Conservation (phyloP, 2,113 vertebrate species). For the Tetrax tetrax region DNA sequence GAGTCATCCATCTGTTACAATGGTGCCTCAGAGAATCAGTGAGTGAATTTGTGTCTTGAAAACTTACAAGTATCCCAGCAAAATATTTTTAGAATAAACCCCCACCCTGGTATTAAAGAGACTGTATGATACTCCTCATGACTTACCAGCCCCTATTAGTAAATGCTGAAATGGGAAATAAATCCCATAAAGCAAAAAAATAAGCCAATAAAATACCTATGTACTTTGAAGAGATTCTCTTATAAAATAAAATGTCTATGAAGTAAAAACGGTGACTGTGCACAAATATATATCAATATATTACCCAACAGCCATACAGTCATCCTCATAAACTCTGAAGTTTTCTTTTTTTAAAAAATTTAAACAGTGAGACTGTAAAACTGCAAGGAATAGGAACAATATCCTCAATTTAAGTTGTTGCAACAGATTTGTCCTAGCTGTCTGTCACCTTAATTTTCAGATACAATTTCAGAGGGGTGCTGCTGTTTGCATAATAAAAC, state of each 20-base stretch:
- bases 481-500: neutral
- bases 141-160: neutral
- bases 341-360: neutral
- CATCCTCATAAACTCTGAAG: neutral
- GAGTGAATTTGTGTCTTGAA: neutral
- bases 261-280: neutral
- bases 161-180: neutral
- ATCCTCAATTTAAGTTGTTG: neutral
- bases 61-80: neutral
- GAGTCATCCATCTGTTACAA: neutral
- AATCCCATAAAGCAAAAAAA: neutral
- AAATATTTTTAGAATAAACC: neutral
- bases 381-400: neutral
- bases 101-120: neutral
- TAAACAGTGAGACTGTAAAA: neutral
- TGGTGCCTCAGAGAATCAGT: neutral
- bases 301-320: neutral
- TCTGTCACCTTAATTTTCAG: neutral
- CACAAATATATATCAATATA: neutral
- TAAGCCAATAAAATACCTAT: neutral
- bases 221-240: neutral
- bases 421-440: neutral
- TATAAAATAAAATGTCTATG: neutral
- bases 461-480: neutral
- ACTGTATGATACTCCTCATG: neutral